Conservation (phyloP, 2,797 vertebrate species). For the Liasis olivaceus region DNA sequence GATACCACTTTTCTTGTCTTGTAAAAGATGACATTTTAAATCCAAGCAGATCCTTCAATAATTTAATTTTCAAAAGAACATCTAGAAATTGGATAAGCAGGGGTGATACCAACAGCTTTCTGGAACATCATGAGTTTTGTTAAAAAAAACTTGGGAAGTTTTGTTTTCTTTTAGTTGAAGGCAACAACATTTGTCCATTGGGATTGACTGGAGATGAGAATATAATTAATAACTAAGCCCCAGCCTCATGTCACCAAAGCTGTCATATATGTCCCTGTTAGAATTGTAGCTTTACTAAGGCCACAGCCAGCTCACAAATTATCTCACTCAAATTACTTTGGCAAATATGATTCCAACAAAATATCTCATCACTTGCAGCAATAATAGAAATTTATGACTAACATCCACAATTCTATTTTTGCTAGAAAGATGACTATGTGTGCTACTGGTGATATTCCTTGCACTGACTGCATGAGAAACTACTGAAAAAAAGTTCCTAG, state of each 20-base stretch:
- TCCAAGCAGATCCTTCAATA: not conserved
- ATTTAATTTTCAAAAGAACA: conserved; percentile 11
- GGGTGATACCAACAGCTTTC: not conserved
- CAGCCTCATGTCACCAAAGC: conserved; percentile 35
- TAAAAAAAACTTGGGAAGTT: not conserved
- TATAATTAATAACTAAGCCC: conserved; percentile 37
- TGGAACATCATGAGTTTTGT: not conserved
- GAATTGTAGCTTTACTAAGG: not conserved
- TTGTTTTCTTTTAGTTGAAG: conserved; percentile 18
- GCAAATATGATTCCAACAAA: conserved; percentile 42
- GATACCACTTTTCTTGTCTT: conserved; percentile 25
- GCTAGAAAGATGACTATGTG: not conserved
- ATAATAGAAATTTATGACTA: conserved; percentile 40
- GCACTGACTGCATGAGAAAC: conserved; percentile 28
- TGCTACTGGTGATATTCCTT: not conserved
- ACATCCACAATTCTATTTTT: not conserved
- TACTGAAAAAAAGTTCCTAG: not conserved
- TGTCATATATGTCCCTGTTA: conserved; percentile 38
- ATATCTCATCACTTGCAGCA: conserved; percentile 37
- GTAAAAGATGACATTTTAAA: not conserved
- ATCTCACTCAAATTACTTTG: conserved; percentile 31
- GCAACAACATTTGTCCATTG: conserved; percentile 17
- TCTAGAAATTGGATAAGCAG: conserved; percentile 12
- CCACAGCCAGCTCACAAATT: conserved; percentile 31
- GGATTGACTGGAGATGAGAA: not conserved